Evolutionary conservation across 2,113 vertebrate species (phyloP), one percentile per base, ranked within the genome.

Genomic region (Callopanchax toddi): DNA sequence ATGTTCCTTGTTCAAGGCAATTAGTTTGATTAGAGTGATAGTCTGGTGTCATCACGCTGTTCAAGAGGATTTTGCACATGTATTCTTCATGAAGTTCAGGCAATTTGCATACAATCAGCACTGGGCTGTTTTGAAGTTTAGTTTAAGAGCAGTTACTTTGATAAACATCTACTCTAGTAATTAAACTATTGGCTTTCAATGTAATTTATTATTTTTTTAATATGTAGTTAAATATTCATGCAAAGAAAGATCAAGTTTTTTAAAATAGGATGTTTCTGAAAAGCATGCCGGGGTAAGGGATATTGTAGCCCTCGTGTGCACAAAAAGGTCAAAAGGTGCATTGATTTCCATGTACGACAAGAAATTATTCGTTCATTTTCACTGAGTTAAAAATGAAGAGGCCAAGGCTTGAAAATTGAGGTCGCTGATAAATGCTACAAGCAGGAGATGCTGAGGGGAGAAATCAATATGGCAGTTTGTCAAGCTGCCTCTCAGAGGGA

Each of bases 281-380:
- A 76, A 83, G 66, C 85, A 13, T 82, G 83, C 6, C 21, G 9
- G 26, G n/a, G 77, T 82, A 83, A 68, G 67, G 51, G 53, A 85
- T 86, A 77, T 60, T 60, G 56, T 11, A 89, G 86, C 91, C 86
- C 90, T 91, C 91, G 88, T 88, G 61, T 87, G 84, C 82, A 56
- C 6, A 23, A 48, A 34, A 56, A 89, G 94, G 93, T 93, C 94
- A 93, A 90, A 86, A 94, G 95, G 94, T 95, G 92, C 87, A 98
- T 96, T 95, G 96, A 98, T 97, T 96, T 94, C 87, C 93, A 97
- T 96, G 97, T 96, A 95, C 94, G 91, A 97, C 94, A 97, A 95
- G 93, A 97, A 98, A 98, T 96, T 93, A 95, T 95, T 95, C 93
- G 91, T 93, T 92, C 87, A 88, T 86, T 89, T 93, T 96, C 95